These are phyloP conservation scores for Drosophila putrida DNA, from an alignment of 2,888 invertebrate species.

Conservation along the genomic window DNA sequence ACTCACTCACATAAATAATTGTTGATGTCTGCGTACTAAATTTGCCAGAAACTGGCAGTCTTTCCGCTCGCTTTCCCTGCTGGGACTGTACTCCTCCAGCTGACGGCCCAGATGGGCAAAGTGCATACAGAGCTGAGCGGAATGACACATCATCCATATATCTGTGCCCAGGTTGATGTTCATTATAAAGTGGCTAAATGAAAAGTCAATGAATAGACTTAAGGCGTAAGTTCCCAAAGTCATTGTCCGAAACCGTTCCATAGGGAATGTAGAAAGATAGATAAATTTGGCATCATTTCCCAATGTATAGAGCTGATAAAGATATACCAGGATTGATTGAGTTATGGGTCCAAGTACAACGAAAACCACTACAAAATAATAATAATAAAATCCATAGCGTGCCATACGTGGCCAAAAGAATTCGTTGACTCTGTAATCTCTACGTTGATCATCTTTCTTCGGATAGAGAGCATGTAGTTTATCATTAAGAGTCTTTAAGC, in stretches of 20 bases:
- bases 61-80: background rate
- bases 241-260: slow-evolving; percentile 11
- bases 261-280: slow-evolving; percentile 41
- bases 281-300: slow-evolving; percentile 17
- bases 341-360: slow-evolving; percentile 28
- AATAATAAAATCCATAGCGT: slow-evolving; percentile 34
- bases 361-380: slow-evolving; percentile 22
- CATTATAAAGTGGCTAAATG: slow-evolving; percentile 26
- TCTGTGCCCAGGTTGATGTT: slow-evolving; percentile 39
- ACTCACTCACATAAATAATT: slow-evolving; percentile 26
- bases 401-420: slow-evolving; percentile 40
- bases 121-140: slow-evolving; percentile 41
- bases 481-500: slow-evolving; percentile 20
- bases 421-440: slow-evolving; percentile 35
- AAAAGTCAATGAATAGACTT: slow-evolving; percentile 10
- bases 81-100: slow-evolving; percentile 22
- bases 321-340: slow-evolving; percentile 21
- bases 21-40: slow-evolving; percentile 40
- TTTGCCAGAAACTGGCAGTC: slow-evolving; percentile 36
- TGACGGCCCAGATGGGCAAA: slow-evolving; percentile 30
- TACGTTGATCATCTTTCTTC: background rate
- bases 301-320: slow-evolving; percentile 17
- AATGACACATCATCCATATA: slow-evolving; percentile 46
- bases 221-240: slow-evolving; percentile 9
- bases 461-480: slow-evolving; percentile 40